Evolutionary conservation across 2,113 vertebrate genomes (phyloP).

Genomic region (Myanophis thanlyinensis): DNA sequence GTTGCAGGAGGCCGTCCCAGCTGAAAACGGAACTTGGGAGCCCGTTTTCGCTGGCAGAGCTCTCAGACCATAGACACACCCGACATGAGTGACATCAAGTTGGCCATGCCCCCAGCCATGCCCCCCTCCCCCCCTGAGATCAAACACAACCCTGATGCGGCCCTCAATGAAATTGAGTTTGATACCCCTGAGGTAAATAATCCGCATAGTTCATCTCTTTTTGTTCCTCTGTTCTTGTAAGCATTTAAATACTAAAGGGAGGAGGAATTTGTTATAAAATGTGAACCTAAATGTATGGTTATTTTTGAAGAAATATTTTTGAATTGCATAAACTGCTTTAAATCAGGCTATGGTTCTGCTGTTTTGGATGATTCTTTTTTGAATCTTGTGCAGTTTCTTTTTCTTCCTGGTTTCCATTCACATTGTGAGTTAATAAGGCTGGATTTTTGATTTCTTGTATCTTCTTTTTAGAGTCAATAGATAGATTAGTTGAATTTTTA

Average conservation of each 20-base stretch:
- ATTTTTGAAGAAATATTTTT: background rate
- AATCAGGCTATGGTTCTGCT: background rate
- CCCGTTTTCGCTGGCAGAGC: too few species aligned
- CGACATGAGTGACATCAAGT: too few species aligned
- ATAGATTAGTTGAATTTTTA: constrained; percentile 25
- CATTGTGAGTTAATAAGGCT: background rate
- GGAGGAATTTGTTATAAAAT: background rate
- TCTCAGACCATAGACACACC: too few species aligned
- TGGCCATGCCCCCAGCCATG: too few species aligned
- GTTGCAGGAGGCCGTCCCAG: too few species aligned
- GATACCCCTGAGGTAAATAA: too few species aligned
- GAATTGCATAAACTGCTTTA: background rate
- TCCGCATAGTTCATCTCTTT: background rate
- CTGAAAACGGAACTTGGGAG: too few species aligned
- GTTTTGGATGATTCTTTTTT: background rate
- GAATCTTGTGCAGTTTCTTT: background rate
- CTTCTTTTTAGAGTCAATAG: constrained; percentile 21
- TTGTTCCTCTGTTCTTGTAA: background rate
- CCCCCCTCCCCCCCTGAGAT: too few species aligned
- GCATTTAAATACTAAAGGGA: background rate
- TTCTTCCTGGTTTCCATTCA: background rate
- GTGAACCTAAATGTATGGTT: background rate
- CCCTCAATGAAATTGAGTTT: too few species aligned
- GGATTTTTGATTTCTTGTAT: background rate
- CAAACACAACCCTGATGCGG: too few species aligned